These are phyloP conservation scores for Enteromius thamalakanensis DNA, from an alignment of 2,797 vertebrate genomes.

Conservation along the genomic window DNA sequence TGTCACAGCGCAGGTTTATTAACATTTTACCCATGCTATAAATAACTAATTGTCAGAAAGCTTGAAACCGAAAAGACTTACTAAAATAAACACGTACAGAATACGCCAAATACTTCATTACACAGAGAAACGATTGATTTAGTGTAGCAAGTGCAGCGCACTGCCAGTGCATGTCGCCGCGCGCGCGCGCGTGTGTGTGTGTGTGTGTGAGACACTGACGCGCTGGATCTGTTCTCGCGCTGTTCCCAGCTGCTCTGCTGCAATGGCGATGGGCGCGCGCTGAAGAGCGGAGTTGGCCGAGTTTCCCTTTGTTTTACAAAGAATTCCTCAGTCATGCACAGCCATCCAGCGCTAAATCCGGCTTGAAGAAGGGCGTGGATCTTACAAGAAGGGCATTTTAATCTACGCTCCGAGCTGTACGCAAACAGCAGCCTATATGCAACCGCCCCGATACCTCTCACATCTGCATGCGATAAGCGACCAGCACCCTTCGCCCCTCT, in stretches of 20 bases:
- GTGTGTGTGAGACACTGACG: conserved; percentile 39
- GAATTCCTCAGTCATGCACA: background rate
- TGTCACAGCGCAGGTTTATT: background rate
- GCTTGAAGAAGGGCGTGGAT: background rate
- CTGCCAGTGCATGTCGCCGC: background rate
- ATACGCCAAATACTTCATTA: background rate
- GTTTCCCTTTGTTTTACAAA: conserved; percentile 55
- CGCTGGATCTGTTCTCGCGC: conserved; percentile 64
- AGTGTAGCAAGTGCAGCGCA: background rate
- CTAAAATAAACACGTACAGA: background rate
- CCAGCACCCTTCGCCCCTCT: conserved; percentile 41
- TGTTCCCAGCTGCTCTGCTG: conserved; percentile 69
- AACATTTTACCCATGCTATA: background rate
- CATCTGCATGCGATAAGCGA: conserved; percentile 72
- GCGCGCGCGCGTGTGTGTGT: background rate
- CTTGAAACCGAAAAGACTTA: background rate
- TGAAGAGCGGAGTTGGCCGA: conserved; percentile 74
- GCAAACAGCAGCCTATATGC: conserved; percentile 58
- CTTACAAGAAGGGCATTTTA: background rate
- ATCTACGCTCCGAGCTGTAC: conserved; percentile 14
- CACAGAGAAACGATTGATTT: too few species aligned
- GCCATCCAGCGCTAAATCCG: background rate
- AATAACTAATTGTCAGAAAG: background rate
- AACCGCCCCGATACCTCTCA: conserved; percentile 60
- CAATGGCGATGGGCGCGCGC: conserved; percentile 77